A percentile compares a stretch with the other conserved stretches of the same genome.
phyloP scores from a whole-genome alignment of 1,140 invertebrate species.

The Papilio polytes region DNA sequence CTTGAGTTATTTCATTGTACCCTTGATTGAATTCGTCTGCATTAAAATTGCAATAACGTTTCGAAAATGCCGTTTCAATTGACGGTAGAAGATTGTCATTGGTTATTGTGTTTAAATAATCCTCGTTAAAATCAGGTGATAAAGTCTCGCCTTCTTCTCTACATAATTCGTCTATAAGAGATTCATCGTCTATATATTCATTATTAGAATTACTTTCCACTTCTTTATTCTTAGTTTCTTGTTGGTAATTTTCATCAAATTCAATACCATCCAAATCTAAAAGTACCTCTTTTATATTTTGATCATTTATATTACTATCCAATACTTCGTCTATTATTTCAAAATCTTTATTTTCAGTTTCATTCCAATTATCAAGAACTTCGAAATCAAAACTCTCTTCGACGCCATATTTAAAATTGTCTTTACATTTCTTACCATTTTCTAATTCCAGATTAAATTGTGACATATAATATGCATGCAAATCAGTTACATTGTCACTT shows the following conservation, averaged over 20 bases:
- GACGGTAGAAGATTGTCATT: conserved; percentile 76
- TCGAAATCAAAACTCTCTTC: conserved; percentile 79
- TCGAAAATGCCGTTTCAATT: conserved; percentile 81
- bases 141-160: conserved; percentile 72
- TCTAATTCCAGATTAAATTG: conserved; percentile 79
- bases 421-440: conserved; percentile 62
- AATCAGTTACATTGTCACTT: conserved; percentile 67
- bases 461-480: conserved; percentile 79
- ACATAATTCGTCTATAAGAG: conserved; percentile 73
- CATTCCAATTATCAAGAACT: conserved; percentile 67
- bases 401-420: conserved; percentile 69
- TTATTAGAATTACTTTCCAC: conserved; percentile 57
- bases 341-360: conserved; percentile 61
- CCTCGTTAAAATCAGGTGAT: conserved; percentile 74
- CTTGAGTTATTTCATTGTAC: conserved; percentile 51
- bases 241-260: conserved; percentile 70
- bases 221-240: conserved; percentile 57
- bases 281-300: conserved; percentile 77
- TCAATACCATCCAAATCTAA: conserved; percentile 76
- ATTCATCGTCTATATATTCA: conserved; percentile 79
- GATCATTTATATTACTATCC: conserved; percentile 71
- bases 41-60: conserved; percentile 74
- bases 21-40: conserved; percentile 60
- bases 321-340: conserved; percentile 73
- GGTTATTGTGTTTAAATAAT: conserved; percentile 59